Evolutionary conservation across 1,140 invertebrate species (phyloP), one percentile per base, ranked within the genome.

Genomic region (Trachymyrmex septentrionalis): DNA sequence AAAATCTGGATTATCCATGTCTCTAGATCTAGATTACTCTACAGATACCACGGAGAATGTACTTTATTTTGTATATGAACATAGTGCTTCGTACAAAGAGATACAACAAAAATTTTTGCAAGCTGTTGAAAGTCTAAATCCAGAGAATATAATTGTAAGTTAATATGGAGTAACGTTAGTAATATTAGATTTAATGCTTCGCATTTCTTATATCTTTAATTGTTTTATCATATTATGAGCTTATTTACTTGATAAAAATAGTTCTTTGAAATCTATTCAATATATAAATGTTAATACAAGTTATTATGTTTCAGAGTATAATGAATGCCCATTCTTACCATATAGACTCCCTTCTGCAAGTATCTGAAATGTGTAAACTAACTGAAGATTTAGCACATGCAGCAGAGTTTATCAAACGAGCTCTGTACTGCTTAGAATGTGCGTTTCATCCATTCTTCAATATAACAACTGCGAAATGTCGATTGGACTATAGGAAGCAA

Each of bases 381-480:
- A 97, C 96, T 86, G 98, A 99, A 93, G 97, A 99, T 95, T 95
- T 97, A 53, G 96, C 97, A 77, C 97, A 97, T 94, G 97, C 98
- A 7, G 97, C 97, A 48, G 97, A 98, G 93, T 95, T 98, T 0
- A 97, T 98, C 80, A 97, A 98, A 94, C 95, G 97, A 88, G 97
- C 98, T 16, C 92, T 99, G 5, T 97, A 97, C 92, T 97, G 96
- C 85, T 95, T 98, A 88, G 98, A 99, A 95, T 97, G 96, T 89
- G 96, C 97, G 21, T 97, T 98, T 92, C 98, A 99, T 96, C 97
- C 98, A 2, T 95, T 97, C 50, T 99, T 99, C 90, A 98, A 97
- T 93, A 91, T 98, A 72, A 96, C 97, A 19, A 96, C 96, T 34
- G 98, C 97, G 4, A 97, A 96, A 64, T 98, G 97, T 91, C 96